Evolutionary conservation across 2,113 vertebrate genomes (phyloP).

Genomic region (Geococcyx californianus): DNA sequence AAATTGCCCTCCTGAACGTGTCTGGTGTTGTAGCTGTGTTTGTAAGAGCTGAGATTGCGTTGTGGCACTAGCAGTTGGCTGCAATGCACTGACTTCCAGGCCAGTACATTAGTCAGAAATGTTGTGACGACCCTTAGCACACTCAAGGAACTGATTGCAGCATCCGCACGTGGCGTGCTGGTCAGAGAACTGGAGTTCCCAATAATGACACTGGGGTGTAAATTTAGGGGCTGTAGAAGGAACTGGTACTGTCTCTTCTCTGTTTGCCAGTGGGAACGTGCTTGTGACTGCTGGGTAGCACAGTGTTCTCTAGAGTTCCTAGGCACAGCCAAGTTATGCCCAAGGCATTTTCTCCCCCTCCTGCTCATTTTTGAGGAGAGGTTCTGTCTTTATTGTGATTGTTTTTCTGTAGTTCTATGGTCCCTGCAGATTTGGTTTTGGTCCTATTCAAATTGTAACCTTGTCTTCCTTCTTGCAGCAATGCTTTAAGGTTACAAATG

Average conservation of each 20-base stretch:
- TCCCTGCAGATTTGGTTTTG: not conserved
- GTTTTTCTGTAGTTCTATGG: not conserved
- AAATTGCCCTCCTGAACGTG: not conserved
- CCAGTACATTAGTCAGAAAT: not conserved
- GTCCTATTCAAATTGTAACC: rapidly evolving
- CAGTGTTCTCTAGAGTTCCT: not conserved
- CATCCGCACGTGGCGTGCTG: not conserved
- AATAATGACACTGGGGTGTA: not conserved
- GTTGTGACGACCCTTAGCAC: not conserved
- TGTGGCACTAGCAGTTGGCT: not conserved
- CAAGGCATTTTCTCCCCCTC: not conserved
- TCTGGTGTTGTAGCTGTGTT: not conserved
- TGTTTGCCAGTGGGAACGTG: not conserved
- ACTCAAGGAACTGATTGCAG: not conserved
- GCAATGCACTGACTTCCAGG: not conserved
- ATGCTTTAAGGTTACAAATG: not conserved
- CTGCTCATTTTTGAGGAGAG: not conserved
- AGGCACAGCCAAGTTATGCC: not conserved
- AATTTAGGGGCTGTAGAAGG: conserved; percentile 19
- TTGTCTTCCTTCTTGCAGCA: not conserved
- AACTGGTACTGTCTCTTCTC: not conserved
- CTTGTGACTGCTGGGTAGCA: not conserved
- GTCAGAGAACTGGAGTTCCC: not conserved
- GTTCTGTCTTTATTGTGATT: not conserved
- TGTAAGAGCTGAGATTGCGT: not conserved